phyloP scores from a whole-genome alignment of 2,888 invertebrate species.

The Digitonthophagus gazella region DNA sequence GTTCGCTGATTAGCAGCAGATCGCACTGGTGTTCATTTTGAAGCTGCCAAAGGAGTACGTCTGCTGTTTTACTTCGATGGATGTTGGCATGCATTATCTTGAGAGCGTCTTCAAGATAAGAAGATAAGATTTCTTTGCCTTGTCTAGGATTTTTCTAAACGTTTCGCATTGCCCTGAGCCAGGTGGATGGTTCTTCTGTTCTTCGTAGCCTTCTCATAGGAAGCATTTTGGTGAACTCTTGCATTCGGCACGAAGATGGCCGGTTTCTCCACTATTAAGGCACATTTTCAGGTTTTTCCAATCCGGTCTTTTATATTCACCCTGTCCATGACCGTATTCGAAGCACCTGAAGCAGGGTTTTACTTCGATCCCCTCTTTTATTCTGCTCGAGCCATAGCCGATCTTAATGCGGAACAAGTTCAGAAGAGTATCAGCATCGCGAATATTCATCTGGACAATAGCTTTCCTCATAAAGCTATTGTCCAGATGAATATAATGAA shows the following conservation, averaged over 20 bases:
- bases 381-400: not conserved
- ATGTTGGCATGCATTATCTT: too few relatives aligned
- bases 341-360: not conserved
- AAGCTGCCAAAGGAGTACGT: too few relatives aligned
- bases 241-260: conserved; percentile 2
- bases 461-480: too few relatives aligned
- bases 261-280: conserved; percentile 3
- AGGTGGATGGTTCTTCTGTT: too few relatives aligned
- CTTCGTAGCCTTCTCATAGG: not conserved
- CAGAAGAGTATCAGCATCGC: not conserved
- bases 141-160: too few relatives aligned
- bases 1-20: too few relatives aligned
- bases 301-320: not conserved
- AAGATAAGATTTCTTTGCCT: too few relatives aligned
- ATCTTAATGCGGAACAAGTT: not conserved
- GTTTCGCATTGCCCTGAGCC: too few relatives aligned
- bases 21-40: too few relatives aligned
- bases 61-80: too few relatives aligned
- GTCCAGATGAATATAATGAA: too few relatives aligned
- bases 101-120: too few relatives aligned
- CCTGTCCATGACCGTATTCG: not conserved
- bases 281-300: not conserved
- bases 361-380: not conserved
- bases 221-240: not conserved
- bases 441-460: not conserved